Conservation (phyloP, 2,888 invertebrate genomes). For the Xestia rhomboidea region DNA sequence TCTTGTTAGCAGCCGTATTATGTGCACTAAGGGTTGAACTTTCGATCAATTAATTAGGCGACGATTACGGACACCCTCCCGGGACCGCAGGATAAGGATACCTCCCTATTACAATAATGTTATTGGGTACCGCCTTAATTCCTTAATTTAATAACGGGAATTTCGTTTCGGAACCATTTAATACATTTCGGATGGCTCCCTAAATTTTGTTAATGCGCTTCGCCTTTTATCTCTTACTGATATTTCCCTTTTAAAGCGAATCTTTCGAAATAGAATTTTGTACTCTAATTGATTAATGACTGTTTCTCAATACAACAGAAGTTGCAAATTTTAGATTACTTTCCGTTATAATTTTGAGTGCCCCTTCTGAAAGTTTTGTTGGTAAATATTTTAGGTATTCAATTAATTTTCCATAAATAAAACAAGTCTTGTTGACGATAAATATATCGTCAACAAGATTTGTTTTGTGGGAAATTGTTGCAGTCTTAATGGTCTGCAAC, state of each 20-base stretch:
- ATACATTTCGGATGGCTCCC: conserved; percentile 63
- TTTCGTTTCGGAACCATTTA: conserved; percentile 67
- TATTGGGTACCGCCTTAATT: conserved; percentile 79
- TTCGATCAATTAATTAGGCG: conserved; percentile 90
- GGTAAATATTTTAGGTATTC: conserved; percentile 7
- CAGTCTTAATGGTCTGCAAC: not conserved
- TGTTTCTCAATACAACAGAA: conserved; percentile 51
- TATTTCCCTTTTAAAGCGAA: conserved; percentile 58
- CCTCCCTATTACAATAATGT: conserved; percentile 84
- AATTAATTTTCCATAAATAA: conserved; percentile 15
- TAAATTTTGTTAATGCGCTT: conserved; percentile 65
- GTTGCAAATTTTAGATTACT: conserved; percentile 43
- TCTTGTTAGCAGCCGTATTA: conserved; percentile 87
- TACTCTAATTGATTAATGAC: conserved; percentile 61
- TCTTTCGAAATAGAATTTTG: conserved; percentile 49
- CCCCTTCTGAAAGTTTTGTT: conserved; percentile 28
- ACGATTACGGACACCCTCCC: conserved; percentile 84
- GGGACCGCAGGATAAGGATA: conserved; percentile 80
- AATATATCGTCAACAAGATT: no score
- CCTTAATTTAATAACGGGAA: conserved; percentile 77
- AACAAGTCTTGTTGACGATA: not conserved
- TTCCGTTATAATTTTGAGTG: conserved; percentile 38
- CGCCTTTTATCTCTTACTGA: conserved; percentile 60
- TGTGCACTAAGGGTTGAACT: conserved; percentile 88
- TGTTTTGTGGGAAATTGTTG: no score